Evolutionary conservation across 2,797 vertebrate genomes (phyloP).

Genomic region (Myotis vivesi): DNA sequence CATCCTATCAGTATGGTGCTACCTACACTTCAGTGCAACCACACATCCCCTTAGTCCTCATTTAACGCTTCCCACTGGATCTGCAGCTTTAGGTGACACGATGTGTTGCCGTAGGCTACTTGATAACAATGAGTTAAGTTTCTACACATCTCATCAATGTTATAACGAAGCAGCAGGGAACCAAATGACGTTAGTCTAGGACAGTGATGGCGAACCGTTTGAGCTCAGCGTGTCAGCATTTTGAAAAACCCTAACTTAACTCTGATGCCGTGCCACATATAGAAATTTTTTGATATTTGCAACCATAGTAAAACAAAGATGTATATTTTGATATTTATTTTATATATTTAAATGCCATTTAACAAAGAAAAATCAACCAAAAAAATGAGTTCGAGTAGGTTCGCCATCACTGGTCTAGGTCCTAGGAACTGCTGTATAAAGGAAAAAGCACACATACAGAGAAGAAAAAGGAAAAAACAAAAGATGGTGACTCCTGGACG

Average conservation of each 20-base stretch:
- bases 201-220: no score
- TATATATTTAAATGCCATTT: no score
- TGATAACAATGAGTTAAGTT: background rate
- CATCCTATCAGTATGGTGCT: background rate
- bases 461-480: background rate
- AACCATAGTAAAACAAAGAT: no score
- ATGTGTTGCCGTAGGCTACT: background rate
- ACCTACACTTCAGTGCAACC: background rate
- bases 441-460: background rate
- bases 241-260: no score
- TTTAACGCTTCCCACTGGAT: fast-evolving
- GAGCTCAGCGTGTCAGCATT: no score
- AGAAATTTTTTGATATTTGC: no score
- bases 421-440: background rate
- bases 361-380: no score
- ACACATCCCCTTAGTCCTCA: background rate
- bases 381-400: no score
- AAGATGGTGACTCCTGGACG: background rate
- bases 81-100: background rate
- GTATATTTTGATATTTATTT: no score
- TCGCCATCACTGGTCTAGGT: no score
- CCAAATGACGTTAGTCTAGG: background rate
- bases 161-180: background rate
- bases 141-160: background rate
- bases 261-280: no score